Evolutionary conservation across 2,888 invertebrate genomes (phyloP).

Genomic region (Dorcus parallelipipedus): DNA sequence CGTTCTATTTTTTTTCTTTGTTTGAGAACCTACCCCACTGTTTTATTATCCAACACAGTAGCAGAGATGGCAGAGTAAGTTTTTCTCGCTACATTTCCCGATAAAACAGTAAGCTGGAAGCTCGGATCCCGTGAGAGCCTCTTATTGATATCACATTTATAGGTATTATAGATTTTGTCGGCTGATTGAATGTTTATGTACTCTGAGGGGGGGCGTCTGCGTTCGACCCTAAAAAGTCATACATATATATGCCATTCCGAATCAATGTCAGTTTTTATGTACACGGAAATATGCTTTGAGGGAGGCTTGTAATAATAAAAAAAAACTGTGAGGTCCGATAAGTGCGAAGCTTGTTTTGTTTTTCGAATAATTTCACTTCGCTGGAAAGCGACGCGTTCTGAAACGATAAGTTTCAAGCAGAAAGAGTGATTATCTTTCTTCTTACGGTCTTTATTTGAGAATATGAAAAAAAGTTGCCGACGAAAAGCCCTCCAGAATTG

Average conservation of each 20-base stretch:
- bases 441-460: no score
- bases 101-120: background rate
- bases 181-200: constrained; percentile 49
- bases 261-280: constrained; percentile 19
- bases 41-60: background rate
- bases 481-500: constrained; percentile 30
- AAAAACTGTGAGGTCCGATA: constrained; percentile 4
- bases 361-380: no score
- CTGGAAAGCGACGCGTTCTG: no score
- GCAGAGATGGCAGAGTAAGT: background rate
- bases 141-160: constrained; percentile 51
- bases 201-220: constrained; percentile 31
- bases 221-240: constrained; percentile 16
- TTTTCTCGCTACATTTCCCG: constrained; percentile 2
- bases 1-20: no score
- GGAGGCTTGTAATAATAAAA: constrained; percentile 16
- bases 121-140: constrained; percentile 40
- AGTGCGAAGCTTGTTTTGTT: background rate
- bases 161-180: constrained; percentile 48
- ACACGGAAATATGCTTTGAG: constrained; percentile 14
- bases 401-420: no score
- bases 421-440: background rate
- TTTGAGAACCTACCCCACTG: background rate
- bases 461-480: constrained; percentile 10
- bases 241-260: constrained; percentile 16